Conservation (phyloP, 2,113 vertebrate species). For the Hucho hucho region DNA sequence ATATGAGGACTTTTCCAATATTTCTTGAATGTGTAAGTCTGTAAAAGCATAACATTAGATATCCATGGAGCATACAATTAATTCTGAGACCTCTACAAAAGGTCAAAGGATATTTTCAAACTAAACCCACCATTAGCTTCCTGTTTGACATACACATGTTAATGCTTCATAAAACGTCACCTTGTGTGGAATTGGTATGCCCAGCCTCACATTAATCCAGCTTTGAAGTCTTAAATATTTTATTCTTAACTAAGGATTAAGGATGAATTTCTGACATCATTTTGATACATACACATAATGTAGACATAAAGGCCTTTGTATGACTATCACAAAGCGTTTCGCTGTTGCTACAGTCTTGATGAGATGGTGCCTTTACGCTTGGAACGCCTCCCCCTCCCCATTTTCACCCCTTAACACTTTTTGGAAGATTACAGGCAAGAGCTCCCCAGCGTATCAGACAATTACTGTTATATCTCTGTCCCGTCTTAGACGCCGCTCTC, state of each 20-base stretch:
- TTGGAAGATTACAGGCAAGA: slow-evolving; percentile 53
- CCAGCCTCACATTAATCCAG: slow-evolving; percentile 67
- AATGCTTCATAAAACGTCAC: slow-evolving; percentile 63
- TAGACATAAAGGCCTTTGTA: slow-evolving; percentile 27
- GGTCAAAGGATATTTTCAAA: slow-evolving; percentile 71
- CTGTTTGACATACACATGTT: slow-evolving; percentile 58
- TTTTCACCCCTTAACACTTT: slow-evolving; percentile 40
- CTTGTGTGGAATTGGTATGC: slow-evolving; percentile 66
- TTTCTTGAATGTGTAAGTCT: slow-evolving; percentile 62
- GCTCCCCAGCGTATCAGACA: slow-evolving; percentile 49
- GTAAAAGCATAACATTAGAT: slow-evolving; percentile 74
- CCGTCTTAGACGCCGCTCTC: slow-evolving; percentile 41
- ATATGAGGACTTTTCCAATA: slow-evolving; percentile 61
- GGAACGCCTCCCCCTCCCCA: not conserved
- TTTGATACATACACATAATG: slow-evolving; percentile 49
- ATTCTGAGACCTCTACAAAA: slow-evolving; percentile 67
- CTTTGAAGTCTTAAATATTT: slow-evolving; percentile 63
- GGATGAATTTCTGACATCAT: slow-evolving; percentile 58
- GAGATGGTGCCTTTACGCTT: not conserved
- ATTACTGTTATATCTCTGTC: slow-evolving; percentile 70
- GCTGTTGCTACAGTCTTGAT: slow-evolving; percentile 25
- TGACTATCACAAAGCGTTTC: slow-evolving; percentile 15
- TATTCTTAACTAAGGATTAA: slow-evolving; percentile 54
- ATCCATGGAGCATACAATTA: slow-evolving; percentile 71
- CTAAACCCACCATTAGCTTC: slow-evolving; percentile 66